phyloP scores from a whole-genome alignment of 2,797 vertebrate species.

The Notoglanidium macrostoma region DNA sequence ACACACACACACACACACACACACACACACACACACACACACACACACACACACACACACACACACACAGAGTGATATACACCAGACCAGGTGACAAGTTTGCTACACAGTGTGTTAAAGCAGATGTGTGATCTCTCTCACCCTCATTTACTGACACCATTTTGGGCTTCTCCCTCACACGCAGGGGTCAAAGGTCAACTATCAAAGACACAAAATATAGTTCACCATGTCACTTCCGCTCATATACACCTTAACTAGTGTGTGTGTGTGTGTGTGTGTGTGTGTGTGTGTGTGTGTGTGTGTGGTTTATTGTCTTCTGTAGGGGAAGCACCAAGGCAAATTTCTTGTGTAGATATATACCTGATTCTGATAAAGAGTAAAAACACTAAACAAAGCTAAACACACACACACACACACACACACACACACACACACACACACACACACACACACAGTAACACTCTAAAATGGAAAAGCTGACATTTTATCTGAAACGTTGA shows the following conservation, averaged over 20 bases:
- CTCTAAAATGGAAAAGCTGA: background rate
- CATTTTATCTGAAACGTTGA: background rate
- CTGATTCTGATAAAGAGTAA: no score
- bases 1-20: conserved; percentile 26
- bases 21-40: conserved; percentile 29
- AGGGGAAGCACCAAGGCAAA: no score
- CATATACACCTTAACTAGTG: background rate
- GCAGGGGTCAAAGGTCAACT: conserved; percentile 10
- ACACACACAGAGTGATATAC: background rate
- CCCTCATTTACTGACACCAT: conserved; percentile 8
- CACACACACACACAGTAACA: background rate
- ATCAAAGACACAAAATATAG: background rate
- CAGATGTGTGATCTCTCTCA: conserved; percentile 8
- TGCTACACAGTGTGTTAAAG: background rate
- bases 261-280: background rate
- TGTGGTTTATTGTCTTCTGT: no score
- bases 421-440: background rate
- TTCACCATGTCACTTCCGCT: background rate
- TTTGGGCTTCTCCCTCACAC: background rate
- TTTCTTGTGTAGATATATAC: no score
- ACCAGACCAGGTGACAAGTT: background rate
- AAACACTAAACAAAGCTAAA: background rate
- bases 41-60: conserved; percentile 32
- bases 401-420: background rate
- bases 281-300: no score